Conservation (phyloP, 2,797 vertebrate genomes). For the Melanogrammus aeglefinus region DNA sequence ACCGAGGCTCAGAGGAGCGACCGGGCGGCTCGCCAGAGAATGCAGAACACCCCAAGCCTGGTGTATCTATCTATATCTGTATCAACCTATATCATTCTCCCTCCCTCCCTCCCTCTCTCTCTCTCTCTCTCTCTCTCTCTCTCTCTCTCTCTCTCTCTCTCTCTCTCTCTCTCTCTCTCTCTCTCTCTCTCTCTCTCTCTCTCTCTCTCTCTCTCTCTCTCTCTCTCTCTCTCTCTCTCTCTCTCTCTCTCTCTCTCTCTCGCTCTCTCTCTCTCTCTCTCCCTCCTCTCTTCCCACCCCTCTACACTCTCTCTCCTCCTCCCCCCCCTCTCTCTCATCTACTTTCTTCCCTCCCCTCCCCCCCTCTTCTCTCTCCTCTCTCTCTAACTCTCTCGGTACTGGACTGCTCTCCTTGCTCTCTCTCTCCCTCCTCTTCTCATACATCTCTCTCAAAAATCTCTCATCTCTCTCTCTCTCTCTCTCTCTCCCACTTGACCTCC, state of each 20-base stretch:
- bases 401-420: too few relatives aligned
- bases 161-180: too few relatives aligned
- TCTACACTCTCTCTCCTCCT: conserved; percentile 15
- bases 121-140: too few relatives aligned
- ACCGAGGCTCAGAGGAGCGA: neutral
- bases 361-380: neutral
- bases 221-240: neutral
- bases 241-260: neutral
- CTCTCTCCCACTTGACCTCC: conserved; percentile 4
- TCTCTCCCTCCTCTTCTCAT: too few relatives aligned
- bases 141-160: too few relatives aligned
- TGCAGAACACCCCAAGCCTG: conserved; percentile 49
- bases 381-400: conserved; percentile 12
- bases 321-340: neutral
- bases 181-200: too few relatives aligned
- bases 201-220: conserved; percentile 5
- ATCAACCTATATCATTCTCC: too few relatives aligned
- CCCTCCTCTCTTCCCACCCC: too few relatives aligned
- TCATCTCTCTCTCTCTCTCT: conserved; percentile 19
- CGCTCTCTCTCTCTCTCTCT: conserved; percentile 17
- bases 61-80: conserved; percentile 21
- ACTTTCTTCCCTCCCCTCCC: too few relatives aligned
- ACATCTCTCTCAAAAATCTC: conserved; percentile 4
- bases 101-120: too few relatives aligned
- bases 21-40: neutral